A percentile compares a stretch with the other conserved stretches of the same genome.
These are phyloP conservation scores for Nomia melanderi DNA, from an alignment of 1,140 invertebrate genomes.

Conservation along the genomic window DNA sequence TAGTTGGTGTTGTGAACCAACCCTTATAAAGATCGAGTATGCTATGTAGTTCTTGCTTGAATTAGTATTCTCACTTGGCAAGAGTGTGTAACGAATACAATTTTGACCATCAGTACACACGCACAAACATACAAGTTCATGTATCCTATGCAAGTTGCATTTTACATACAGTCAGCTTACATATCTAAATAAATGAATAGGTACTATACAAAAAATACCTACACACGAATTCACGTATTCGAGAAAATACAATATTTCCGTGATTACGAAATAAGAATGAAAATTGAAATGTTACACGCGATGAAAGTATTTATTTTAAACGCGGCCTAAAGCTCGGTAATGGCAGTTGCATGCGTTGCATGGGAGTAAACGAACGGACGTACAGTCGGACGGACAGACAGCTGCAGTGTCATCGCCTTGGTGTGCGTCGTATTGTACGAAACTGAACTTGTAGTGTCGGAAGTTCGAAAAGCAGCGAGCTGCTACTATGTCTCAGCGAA, in stretches of 20 bases:
- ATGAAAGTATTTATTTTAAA: slow-evolving; percentile 16
- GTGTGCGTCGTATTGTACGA: slow-evolving; percentile 33
- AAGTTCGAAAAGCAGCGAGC: slow-evolving; percentile 47
- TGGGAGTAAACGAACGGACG: slow-evolving; percentile 42
- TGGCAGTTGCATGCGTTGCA: slow-evolving; percentile 46
- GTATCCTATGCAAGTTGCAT: background rate
- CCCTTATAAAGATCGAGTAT: too few relatives aligned
- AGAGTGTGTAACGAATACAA: too few relatives aligned
- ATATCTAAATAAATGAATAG: background rate
- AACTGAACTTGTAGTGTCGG: slow-evolving; percentile 30
- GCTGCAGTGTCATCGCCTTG: slow-evolving; percentile 40
- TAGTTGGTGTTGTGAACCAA: too few relatives aligned
- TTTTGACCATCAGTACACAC: background rate
- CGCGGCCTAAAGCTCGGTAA: slow-evolving; percentile 19
- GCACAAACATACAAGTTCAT: too few relatives aligned
- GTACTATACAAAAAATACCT: background rate
- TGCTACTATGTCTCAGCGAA: slow-evolving; percentile 58
- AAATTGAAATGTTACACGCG: background rate
- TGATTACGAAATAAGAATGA: background rate
- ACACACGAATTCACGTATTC: background rate
- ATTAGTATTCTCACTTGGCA: too few relatives aligned
- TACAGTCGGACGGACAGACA: slow-evolving; percentile 28
- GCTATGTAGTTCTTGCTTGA: too few relatives aligned
- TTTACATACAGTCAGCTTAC: background rate
- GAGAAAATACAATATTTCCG: background rate